Conservation (phyloP, 2,113 vertebrate species). For the Sisor rabdophorus region DNA sequence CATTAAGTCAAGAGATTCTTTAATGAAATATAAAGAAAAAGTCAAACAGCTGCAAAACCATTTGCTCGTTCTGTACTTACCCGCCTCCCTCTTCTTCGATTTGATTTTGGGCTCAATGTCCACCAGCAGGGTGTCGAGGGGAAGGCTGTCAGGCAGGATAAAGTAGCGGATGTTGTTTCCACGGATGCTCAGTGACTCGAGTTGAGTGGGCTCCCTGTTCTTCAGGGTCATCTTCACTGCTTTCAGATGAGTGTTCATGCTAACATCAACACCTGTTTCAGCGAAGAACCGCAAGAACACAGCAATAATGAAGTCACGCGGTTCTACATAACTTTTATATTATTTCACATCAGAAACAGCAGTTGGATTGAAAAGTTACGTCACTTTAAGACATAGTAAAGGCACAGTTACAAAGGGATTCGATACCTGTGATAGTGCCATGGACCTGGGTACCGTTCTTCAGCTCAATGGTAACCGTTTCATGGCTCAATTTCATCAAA, state of each 20-base stretch:
- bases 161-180: constrained; percentile 99
- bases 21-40: too few relatives aligned
- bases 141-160: constrained; percentile 95
- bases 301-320: neutral
- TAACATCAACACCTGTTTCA: constrained; percentile 88
- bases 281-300: neutral
- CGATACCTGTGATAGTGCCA: constrained; percentile 92
- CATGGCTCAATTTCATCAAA: constrained; percentile 98
- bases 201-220: constrained; percentile 93
- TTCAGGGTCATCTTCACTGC: constrained; percentile 98
- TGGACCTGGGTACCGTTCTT: constrained; percentile 98
- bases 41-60: neutral
- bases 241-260: constrained; percentile 98
- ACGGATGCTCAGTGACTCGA: constrained; percentile 93
- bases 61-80: constrained; percentile 81
- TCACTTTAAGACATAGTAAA: neutral
- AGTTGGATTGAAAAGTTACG: neutral
- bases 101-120: constrained; percentile 98
- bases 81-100: constrained; percentile 97
- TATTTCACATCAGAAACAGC: neutral
- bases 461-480: constrained; percentile 96
- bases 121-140: constrained; percentile 93
- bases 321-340: neutral
- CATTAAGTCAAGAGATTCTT: too few relatives aligned
- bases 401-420: too few relatives aligned